These are phyloP conservation scores for Phodopus roborovskii DNA, from an alignment of 2,113 vertebrate species.

Conservation along the genomic window DNA sequence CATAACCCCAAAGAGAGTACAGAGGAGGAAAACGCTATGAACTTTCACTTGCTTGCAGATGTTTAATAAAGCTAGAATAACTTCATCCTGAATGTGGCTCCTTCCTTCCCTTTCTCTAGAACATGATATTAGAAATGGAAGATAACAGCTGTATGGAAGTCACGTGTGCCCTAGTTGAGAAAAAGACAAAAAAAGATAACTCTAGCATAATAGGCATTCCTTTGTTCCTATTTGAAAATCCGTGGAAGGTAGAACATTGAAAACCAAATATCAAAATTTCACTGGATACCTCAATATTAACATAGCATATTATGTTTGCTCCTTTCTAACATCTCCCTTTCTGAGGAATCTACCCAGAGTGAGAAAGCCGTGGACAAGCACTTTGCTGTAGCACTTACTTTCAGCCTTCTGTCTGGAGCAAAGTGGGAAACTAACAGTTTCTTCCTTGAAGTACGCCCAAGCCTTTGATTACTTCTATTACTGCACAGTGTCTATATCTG, in stretches of 20 bases:
- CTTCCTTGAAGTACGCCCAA: slow-evolving; percentile 59
- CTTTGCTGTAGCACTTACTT: slow-evolving; percentile 35
- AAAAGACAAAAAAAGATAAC: background rate
- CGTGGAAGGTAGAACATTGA: background rate
- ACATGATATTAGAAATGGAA: slow-evolving; percentile 6
- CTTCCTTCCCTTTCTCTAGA: background rate
- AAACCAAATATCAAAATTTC: background rate
- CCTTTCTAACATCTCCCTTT: slow-evolving; percentile 17
- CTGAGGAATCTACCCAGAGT: background rate
- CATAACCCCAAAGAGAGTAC: slow-evolving; percentile 52
- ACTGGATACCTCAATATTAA: background rate
- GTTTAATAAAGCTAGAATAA: slow-evolving; percentile 56
- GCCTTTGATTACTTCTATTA: slow-evolving; percentile 65
- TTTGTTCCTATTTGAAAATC: background rate
- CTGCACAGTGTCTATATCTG: slow-evolving; percentile 39
- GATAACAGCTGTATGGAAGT: background rate
- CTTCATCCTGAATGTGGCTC: slow-evolving; percentile 36
- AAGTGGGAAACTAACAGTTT: slow-evolving; percentile 35
- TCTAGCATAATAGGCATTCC: background rate
- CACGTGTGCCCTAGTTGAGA: background rate
- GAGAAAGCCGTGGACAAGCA: background rate
- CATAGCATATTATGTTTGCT: background rate
- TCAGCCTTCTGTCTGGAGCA: background rate
- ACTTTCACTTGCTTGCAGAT: slow-evolving; percentile 67
- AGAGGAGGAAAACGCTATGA: slow-evolving; percentile 61